These are phyloP conservation scores for Leucosticte australis DNA, from an alignment of 2,113 vertebrate genomes.

Conservation along the genomic window DNA sequence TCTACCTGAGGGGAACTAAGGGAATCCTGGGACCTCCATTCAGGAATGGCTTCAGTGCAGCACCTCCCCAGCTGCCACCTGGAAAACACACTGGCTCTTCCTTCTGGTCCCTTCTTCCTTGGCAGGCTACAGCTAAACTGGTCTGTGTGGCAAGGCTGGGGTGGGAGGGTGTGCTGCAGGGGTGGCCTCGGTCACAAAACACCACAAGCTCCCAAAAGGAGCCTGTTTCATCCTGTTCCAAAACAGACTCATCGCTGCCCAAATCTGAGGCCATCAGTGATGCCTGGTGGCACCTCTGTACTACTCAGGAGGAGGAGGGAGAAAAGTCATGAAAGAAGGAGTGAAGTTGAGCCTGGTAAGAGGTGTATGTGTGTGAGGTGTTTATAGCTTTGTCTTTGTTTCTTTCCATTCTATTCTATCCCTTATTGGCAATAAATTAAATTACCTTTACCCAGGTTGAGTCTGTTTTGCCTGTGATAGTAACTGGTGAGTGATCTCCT, in stretches of 20 bases:
- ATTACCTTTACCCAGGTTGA: neutral
- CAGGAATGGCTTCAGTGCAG: neutral
- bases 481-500: neutral
- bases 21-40: neutral
- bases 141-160: neutral
- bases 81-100: neutral
- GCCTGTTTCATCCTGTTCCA: neutral
- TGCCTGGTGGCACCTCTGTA: too few relatives aligned
- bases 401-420: neutral
- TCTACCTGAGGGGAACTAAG: neutral
- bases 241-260: neutral
- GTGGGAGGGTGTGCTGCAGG: neutral
- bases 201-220: neutral
- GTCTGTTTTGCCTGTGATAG: neutral
- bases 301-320: neutral
- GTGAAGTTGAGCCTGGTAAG: neutral
- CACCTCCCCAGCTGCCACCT: neutral
- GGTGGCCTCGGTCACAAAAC: neutral
- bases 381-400: neutral
- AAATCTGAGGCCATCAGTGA: neutral
- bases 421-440: neutral
- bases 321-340: neutral
- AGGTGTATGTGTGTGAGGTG: accelerated
- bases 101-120: neutral
- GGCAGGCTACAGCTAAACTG: neutral